Conservation (phyloP, 37 sponge, comb jelly and placozoan genomes). For the Theonella swinhoei region DNA sequence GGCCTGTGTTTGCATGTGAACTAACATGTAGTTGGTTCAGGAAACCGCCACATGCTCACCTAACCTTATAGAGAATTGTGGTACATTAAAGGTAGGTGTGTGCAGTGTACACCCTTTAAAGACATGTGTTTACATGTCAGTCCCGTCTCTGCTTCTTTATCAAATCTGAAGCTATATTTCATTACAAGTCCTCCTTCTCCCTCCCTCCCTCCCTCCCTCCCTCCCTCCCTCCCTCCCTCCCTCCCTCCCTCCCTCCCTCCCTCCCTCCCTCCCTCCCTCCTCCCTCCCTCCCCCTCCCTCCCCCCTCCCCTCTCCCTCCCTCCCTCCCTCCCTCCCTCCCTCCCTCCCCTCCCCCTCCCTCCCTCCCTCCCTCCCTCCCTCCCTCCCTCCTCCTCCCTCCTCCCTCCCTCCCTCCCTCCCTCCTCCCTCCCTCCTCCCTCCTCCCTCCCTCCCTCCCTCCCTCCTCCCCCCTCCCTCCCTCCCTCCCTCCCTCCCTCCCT, state of each 20-base stretch:
- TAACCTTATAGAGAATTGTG: no score
- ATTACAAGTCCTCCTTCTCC: no score
- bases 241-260: no score
- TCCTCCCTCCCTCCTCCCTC: neutral
- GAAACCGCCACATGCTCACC: no score
- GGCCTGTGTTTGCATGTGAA: no score
- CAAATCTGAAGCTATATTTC: no score
- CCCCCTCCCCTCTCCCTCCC: constrained; percentile 6
- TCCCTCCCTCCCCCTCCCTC: constrained; percentile 17
- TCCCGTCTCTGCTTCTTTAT: no score
- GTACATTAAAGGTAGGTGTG: neutral
- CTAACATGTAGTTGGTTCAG: no score
- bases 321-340: constrained; percentile 9
- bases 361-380: neutral
- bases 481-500: constrained; percentile 9
- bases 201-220: no score
- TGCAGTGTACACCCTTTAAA: neutral
- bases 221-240: no score
- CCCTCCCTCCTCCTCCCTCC: neutral
- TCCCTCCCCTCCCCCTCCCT: neutral
- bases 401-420: neutral
- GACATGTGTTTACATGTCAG: neutral
- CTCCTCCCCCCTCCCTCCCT: neutral
- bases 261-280: neutral
- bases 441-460: neutral